phyloP scores from a whole-genome alignment of 2,888 invertebrate genomes.

The Tenthredo livida region DNA sequence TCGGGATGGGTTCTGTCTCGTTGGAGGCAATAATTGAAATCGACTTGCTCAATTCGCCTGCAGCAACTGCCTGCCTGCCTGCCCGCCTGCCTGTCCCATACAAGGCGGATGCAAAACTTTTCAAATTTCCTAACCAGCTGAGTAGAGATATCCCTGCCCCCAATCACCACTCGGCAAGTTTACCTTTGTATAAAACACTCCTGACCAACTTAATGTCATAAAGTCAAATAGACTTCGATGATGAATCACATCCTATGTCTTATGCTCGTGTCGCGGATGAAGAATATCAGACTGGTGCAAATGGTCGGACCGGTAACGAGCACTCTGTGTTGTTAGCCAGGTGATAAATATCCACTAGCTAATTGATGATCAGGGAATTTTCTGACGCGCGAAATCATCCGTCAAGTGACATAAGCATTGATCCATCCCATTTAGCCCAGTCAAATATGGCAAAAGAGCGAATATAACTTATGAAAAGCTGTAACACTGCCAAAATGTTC shows the following conservation, averaged over 20 bases:
- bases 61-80: neutral
- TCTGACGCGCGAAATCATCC: neutral
- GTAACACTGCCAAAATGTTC: neutral
- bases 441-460: neutral
- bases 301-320: neutral
- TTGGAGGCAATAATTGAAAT: conserved; percentile 40
- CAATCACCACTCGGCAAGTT: neutral
- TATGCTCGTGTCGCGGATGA: neutral
- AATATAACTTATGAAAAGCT: neutral
- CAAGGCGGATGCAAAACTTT: conserved; percentile 21
- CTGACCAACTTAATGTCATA: neutral
- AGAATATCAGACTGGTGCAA: neutral
- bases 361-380: neutral
- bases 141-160: neutral
- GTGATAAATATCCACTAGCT: neutral
- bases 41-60: conserved; percentile 29
- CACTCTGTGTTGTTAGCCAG: neutral
- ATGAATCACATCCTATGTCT: neutral
- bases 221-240: neutral
- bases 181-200: neutral
- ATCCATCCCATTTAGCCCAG: neutral
- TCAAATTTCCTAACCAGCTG: conserved; percentile 18
- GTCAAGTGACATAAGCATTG: neutral
- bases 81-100: neutral
- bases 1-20: conserved; percentile 17